Conservation (phyloP, 2,888 invertebrate genomes). For the Sthenelais limicola region DNA sequence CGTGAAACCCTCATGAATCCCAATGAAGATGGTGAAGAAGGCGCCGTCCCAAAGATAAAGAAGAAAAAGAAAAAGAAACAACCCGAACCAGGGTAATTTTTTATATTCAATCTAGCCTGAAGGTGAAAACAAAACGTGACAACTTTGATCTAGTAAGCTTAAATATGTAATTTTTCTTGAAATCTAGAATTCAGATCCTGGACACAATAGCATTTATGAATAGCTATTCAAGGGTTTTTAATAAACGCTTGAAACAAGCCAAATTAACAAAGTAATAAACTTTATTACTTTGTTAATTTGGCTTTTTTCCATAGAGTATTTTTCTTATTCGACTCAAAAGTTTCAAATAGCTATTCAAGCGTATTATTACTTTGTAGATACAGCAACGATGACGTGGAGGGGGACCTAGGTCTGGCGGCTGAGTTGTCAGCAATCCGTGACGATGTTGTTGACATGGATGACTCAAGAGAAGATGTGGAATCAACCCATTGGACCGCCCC, state of each 20-base stretch:
- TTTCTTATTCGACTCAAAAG: neutral
- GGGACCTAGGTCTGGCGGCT: slow-evolving; percentile 21
- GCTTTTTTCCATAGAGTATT: neutral
- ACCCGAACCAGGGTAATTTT: neutral
- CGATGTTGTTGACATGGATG: slow-evolving; percentile 48
- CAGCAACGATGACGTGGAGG: neutral
- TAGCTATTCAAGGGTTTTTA: too few relatives aligned
- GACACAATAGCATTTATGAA: neutral
- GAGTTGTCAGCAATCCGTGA: slow-evolving; percentile 47
- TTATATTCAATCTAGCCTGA: neutral
- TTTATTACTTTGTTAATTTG: too few relatives aligned
- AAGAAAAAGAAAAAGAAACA: slow-evolving; percentile 29
- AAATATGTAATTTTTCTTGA: too few relatives aligned
- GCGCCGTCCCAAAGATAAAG: neutral
- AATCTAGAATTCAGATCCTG: neutral
- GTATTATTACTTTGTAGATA: neutral
- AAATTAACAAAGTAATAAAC: too few relatives aligned
- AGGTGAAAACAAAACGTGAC: too few relatives aligned
- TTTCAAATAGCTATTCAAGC: neutral
- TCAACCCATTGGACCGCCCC: slow-evolving; percentile 11
- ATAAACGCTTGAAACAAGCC: too few relatives aligned
- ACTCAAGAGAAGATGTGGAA: slow-evolving; percentile 19
- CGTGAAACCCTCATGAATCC: slow-evolving; percentile 20
- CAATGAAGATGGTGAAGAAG: slow-evolving; percentile 22
- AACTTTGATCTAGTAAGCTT: too few relatives aligned